A percentile compares a stretch with the other conserved stretches of the same genome.
Evolutionary conservation across 2,113 vertebrate genomes (phyloP).

Genomic region (Melanocharis versteri): DNA sequence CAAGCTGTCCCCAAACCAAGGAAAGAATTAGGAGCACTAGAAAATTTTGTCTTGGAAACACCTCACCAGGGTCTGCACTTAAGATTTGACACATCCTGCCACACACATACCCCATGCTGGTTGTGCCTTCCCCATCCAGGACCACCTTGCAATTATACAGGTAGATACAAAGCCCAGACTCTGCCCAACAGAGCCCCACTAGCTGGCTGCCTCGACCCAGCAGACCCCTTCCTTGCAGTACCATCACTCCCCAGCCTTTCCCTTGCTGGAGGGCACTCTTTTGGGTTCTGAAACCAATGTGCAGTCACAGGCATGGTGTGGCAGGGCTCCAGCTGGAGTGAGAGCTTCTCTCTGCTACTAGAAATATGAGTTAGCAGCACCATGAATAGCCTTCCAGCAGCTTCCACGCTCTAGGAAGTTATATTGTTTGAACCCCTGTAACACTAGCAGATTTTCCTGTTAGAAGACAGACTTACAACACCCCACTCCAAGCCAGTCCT

Average conservation of each 20-base stretch:
- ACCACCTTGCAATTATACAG: background rate
- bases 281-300: background rate
- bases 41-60: background rate
- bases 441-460: background rate
- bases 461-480: background rate
- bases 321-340: conserved; percentile 43
- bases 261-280: background rate
- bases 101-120: background rate
- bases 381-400: conserved; percentile 58
- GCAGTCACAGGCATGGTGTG: conserved; percentile 1
- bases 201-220: background rate
- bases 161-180: background rate
- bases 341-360: conserved; percentile 39
- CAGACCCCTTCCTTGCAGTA: background rate
- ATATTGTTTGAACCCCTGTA: background rate
- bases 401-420: conserved; percentile 29
- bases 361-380: conserved; percentile 51
- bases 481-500: background rate
- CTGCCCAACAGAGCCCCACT: background rate
- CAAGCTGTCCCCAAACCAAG: background rate
- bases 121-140: background rate
- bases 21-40: background rate
- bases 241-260: background rate
- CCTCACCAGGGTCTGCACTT: background rate
- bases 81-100: background rate